phyloP scores from a whole-genome alignment of 2,888 invertebrate species.

The Bombyx huttoni region DNA sequence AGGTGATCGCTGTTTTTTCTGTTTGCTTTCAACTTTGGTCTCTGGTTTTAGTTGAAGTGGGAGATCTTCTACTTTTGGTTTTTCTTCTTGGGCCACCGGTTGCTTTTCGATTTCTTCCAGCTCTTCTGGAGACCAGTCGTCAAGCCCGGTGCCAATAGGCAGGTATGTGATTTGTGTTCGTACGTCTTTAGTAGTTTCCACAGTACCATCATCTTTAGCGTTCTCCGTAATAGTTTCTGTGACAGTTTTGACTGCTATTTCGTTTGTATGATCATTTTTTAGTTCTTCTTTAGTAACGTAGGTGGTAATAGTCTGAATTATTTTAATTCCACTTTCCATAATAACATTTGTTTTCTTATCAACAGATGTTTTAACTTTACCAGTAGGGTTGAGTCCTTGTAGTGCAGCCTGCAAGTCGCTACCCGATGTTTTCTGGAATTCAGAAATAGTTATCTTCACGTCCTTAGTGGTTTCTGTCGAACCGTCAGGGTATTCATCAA shows the following conservation, averaged over 20 bases:
- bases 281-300: conserved; percentile 62
- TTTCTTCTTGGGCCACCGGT: conserved; percentile 27
- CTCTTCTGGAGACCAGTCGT: conserved; percentile 62
- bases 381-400: conserved; percentile 49
- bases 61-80: conserved; percentile 25
- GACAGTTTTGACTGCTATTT: conserved; percentile 58
- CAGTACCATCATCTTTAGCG: conserved; percentile 44
- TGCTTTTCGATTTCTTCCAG: conserved; percentile 50
- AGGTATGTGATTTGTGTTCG: conserved; percentile 63
- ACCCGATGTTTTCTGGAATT: conserved; percentile 59
- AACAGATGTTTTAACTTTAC: conserved; percentile 51
- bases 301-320: conserved; percentile 54
- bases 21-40: conserved; percentile 25
- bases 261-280: conserved; percentile 39
- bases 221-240: conserved; percentile 63
- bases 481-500: conserved; percentile 65
- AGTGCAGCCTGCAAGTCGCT: conserved; percentile 58
- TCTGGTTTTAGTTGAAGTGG: conserved; percentile 25
- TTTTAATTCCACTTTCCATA: conserved; percentile 52
- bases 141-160: conserved; percentile 53
- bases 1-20: conserved; percentile 53
- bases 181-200: conserved; percentile 62
- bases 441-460: conserved; percentile 65
- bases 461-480: conserved; percentile 71
- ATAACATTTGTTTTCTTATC: conserved; percentile 66